A percentile compares a stretch with the other conserved stretches of the same genome.
Conservation (phyloP, 2,888 invertebrate species). For the Diachrysia chrysitis region DNA sequence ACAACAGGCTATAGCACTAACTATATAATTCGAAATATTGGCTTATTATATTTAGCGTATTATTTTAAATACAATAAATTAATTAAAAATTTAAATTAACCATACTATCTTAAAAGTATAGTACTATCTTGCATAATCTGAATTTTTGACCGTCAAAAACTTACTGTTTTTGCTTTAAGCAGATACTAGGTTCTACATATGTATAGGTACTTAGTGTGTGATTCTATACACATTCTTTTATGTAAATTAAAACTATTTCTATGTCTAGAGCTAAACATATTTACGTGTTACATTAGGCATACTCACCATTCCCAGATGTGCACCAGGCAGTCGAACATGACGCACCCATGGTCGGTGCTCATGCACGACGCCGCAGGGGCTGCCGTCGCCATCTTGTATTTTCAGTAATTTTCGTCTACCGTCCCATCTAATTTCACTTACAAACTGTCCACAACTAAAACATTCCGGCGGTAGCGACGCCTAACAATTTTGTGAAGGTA, state of each 20-base stretch:
- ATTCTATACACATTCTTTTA: no score
- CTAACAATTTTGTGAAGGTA: conserved; percentile 67
- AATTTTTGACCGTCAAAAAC: no score
- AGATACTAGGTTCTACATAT: no score
- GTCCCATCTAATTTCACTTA: conserved; percentile 67
- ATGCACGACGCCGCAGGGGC: conserved; percentile 82
- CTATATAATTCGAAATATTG: background rate
- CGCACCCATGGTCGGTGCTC: conserved; percentile 84
- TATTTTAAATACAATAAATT: no score
- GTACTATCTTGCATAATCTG: no score
- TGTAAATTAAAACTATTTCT: no score
- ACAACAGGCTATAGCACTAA: background rate
- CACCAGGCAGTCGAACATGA: conserved; percentile 85
- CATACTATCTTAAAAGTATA: no score
- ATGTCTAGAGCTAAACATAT: no score
- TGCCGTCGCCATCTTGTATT: conserved; percentile 75
- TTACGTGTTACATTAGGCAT: background rate
- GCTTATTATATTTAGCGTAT: background rate
- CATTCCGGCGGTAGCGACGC: conserved; percentile 47
- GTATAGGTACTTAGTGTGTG: no score
- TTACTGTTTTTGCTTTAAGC: no score
- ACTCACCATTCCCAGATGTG: conserved; percentile 87
- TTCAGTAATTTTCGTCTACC: conserved; percentile 52
- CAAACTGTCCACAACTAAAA: conserved; percentile 52
- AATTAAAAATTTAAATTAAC: no score